Evolutionary conservation across 2,113 vertebrate species (phyloP).

Genomic region (Nerophis lumbriciformis): DNA sequence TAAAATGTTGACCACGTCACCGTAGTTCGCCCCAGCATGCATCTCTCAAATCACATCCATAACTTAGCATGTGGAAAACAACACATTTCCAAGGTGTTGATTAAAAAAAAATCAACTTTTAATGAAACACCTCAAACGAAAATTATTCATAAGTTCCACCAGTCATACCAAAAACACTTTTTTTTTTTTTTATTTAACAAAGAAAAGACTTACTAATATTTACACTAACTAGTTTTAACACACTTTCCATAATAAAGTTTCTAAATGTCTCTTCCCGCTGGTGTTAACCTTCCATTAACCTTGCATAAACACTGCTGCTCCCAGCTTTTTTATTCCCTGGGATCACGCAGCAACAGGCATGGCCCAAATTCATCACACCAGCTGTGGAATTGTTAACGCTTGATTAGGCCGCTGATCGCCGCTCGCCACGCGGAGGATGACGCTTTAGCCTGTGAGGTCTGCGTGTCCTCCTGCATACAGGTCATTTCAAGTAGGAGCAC

Average conservation of each 20-base stretch:
- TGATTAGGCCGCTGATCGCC: slow-evolving; percentile 60
- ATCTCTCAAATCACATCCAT: slow-evolving; percentile 17
- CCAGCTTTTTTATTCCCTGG: slow-evolving; percentile 37
- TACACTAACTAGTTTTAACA: slow-evolving; percentile 44
- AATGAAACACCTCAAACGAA: slow-evolving; percentile 35
- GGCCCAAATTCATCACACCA: slow-evolving; percentile 62
- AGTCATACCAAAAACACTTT: slow-evolving; percentile 11
- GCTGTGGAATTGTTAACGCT: slow-evolving; percentile 56
- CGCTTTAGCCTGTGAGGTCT: slow-evolving; percentile 11
- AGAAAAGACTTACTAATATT: slow-evolving; percentile 42
- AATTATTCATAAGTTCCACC: slow-evolving; percentile 19
- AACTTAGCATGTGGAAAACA: slow-evolving; percentile 13
- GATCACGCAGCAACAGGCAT: slow-evolving; percentile 45
- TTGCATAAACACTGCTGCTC: slow-evolving; percentile 63
- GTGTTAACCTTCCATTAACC: slow-evolving; percentile 76
- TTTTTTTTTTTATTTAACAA: slow-evolving; percentile 9
- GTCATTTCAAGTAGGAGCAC: slow-evolving; percentile 6
- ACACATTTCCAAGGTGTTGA: slow-evolving; percentile 14
- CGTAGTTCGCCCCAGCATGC: slow-evolving; percentile 26
- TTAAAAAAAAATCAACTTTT: slow-evolving; percentile 21
- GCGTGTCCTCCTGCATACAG: slow-evolving; percentile 5
- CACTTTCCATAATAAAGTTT: slow-evolving; percentile 64
- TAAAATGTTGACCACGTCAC: not conserved
- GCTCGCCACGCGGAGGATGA: slow-evolving; percentile 36
- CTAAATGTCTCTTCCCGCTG: slow-evolving; percentile 48